A percentile compares a stretch with the other conserved stretches of the same genome.
Evolutionary conservation across 2,888 invertebrate species (phyloP).

Genomic region (Lasioglossum vierecki): DNA sequence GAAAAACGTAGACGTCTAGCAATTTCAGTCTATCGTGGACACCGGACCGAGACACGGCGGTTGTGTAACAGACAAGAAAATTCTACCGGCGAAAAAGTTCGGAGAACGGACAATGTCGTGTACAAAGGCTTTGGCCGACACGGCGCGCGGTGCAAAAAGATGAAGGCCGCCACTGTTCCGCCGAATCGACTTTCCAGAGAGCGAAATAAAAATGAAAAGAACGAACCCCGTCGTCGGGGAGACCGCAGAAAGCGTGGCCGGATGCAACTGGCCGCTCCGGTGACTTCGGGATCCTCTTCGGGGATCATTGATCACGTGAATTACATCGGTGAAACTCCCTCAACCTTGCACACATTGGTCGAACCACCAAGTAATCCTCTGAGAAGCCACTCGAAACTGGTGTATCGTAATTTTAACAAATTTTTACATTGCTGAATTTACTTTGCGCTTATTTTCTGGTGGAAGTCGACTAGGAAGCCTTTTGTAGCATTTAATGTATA

Average conservation of each 20-base stretch:
- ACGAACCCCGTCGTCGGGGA: slow-evolving; percentile 30
- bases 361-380: not conserved
- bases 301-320: slow-evolving; percentile 21
- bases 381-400: not conserved
- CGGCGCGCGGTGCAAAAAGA: slow-evolving; percentile 36
- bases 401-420: not conserved
- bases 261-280: slow-evolving; percentile 78
- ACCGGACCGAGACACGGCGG: slow-evolving; percentile 12
- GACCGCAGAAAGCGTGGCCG: slow-evolving; percentile 82
- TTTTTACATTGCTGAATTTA: not conserved
- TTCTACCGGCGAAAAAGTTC: slow-evolving; percentile 24
- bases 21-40: slow-evolving; percentile 21
- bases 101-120: slow-evolving; percentile 18
- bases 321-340: slow-evolving; percentile 16
- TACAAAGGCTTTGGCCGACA: slow-evolving; percentile 27
- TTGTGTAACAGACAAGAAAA: slow-evolving; percentile 41
- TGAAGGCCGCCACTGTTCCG: slow-evolving; percentile 52
- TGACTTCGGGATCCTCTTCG: slow-evolving; percentile 52
- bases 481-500: too few species aligned
- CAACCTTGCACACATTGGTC: not conserved
- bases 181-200: slow-evolving; percentile 58
- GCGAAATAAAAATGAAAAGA: slow-evolving; percentile 30
- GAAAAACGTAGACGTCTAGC: slow-evolving; percentile 6
- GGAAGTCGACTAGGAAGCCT: too few species aligned
- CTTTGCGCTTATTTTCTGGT: too few species aligned